phyloP scores from a whole-genome alignment of 2,797 vertebrate genomes.

The Notolabrus celidotus region DNA sequence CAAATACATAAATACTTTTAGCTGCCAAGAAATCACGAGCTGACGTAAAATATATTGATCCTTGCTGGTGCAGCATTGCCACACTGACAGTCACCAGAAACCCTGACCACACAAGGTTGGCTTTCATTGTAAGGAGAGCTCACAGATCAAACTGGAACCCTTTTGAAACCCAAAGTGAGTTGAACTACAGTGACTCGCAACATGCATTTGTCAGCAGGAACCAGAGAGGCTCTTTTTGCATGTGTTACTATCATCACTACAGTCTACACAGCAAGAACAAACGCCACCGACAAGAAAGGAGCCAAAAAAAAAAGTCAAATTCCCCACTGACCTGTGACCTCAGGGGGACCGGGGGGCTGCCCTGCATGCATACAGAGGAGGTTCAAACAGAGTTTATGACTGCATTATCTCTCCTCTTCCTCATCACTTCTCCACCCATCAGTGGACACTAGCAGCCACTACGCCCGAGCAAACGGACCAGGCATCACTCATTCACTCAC shows the following conservation, averaged over 20 bases:
- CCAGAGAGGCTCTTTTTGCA: constrained; percentile 58
- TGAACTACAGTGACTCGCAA: constrained; percentile 61
- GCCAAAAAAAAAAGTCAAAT: constrained; percentile 20
- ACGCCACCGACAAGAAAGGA: constrained; percentile 57
- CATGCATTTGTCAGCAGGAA: constrained; percentile 79
- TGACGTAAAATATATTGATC: constrained; percentile 54
- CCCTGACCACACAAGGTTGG: constrained; percentile 46
- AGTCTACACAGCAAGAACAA: constrained; percentile 56
- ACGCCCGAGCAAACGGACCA: constrained; percentile 71
- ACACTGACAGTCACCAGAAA: constrained; percentile 34
- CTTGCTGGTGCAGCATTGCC: constrained; percentile 18
- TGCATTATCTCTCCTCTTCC: constrained; percentile 75
- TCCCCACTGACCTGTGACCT: constrained; percentile 74
- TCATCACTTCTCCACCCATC: constrained; percentile 75
- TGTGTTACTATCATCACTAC: constrained; percentile 50
- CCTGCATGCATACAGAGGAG: constrained; percentile 72
- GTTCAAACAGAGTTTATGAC: constrained; percentile 85
- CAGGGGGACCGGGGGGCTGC: constrained; percentile 32
- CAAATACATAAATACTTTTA: constrained; percentile 71
- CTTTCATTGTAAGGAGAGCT: constrained; percentile 26
- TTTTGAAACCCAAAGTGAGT: constrained; percentile 62
- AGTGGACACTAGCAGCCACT: constrained; percentile 78
- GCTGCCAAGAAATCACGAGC: constrained; percentile 74
- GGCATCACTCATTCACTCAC: constrained; percentile 87
- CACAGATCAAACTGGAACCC: constrained; percentile 36